Evolutionary conservation across 2,888 invertebrate species (phyloP).

Genomic region (Orthosia cruda): DNA sequence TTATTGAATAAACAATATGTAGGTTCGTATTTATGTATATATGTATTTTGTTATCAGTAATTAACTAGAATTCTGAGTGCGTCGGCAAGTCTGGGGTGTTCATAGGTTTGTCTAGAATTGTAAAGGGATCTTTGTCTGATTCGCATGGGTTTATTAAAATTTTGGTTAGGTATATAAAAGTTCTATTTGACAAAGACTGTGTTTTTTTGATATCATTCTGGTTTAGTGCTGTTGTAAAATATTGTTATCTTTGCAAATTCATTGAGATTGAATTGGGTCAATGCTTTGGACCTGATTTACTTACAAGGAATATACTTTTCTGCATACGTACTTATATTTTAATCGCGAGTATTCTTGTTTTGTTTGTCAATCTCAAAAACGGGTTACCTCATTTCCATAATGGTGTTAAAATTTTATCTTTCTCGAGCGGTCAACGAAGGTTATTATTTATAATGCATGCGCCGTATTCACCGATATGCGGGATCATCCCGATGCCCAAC

Average conservation of each 20-base stretch:
- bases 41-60: conserved; percentile 29
- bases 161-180: neutral
- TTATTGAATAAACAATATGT: conserved; percentile 44
- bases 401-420: conserved; percentile 61
- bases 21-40: conserved; percentile 18
- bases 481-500: conserved; percentile 61
- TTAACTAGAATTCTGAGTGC: conserved; percentile 33
- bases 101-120: conserved; percentile 15
- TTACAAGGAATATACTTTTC: neutral
- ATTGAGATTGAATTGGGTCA: neutral
- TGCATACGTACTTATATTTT: neutral
- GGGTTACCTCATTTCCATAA: conserved; percentile 68
- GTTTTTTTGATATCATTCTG: conserved; percentile 5
- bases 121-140: conserved; percentile 5
- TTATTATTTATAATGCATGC: conserved; percentile 57
- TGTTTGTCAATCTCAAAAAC: conserved; percentile 49
- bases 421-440: conserved; percentile 65
- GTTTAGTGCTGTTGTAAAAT: conserved; percentile 15
- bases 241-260: conserved; percentile 14
- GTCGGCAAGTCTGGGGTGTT: conserved; percentile 32
- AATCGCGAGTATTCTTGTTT: conserved; percentile 35
- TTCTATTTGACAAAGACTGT: conserved; percentile 10
- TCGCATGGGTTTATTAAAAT: neutral
- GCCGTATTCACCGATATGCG: conserved; percentile 55
- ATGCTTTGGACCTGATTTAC: conserved; percentile 3